A percentile compares a stretch with the other conserved stretches of the same genome.
phyloP scores from a whole-genome alignment of 1,140 invertebrate genomes.

The Globodera ellingtonae region DNA sequence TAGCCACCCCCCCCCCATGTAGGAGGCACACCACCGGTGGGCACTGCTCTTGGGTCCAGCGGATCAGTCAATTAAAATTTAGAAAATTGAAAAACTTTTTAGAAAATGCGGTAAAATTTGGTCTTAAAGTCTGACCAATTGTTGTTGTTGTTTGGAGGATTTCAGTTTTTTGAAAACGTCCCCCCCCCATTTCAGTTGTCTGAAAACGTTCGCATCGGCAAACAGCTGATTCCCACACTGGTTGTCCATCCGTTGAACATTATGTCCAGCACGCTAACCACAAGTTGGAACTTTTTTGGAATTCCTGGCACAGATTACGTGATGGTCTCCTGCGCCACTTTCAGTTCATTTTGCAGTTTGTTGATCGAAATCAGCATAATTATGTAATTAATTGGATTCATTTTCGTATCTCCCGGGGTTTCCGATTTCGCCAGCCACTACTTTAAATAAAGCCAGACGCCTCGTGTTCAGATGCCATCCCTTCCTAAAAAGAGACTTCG shows the following conservation, averaged over 20 bases:
- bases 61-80: too few relatives aligned
- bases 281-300: background rate
- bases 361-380: constrained; percentile 8
- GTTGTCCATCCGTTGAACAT: background rate
- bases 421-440: too few relatives aligned
- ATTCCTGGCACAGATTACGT: background rate
- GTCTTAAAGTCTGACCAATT: too few relatives aligned
- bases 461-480: background rate
- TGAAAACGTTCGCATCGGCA: constrained; percentile 15
- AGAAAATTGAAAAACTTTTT: too few relatives aligned
- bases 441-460: too few relatives aligned
- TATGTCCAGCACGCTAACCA: background rate
- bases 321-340: background rate
- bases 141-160: too few relatives aligned
- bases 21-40: too few relatives aligned
- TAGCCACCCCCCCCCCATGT: too few relatives aligned
- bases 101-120: too few relatives aligned
- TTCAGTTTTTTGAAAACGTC: too few relatives aligned
- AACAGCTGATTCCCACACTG: constrained; percentile 13
- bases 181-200: background rate
- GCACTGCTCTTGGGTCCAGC: too few relatives aligned
- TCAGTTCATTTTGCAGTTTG: constrained; percentile 13
- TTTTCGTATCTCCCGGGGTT: background rate
- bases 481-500: constrained; percentile 4
- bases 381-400: background rate